Evolutionary conservation across 2,113 vertebrate species (phyloP), one percentile per base, ranked within the genome.

Genomic region (Syngnathus typhle): DNA sequence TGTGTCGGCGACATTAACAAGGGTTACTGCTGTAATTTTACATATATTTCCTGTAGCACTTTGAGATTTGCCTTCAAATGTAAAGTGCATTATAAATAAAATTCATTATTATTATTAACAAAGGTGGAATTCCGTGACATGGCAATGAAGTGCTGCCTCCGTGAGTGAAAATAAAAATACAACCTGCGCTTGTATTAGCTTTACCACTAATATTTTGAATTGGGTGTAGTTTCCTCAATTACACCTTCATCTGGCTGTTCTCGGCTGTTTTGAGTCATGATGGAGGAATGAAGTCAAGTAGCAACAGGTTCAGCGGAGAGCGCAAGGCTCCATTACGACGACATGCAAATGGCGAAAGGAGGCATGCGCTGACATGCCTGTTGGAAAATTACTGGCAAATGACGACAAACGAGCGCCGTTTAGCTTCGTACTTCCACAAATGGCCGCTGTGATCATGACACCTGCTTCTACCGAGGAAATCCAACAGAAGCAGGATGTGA

Each of bases 211-310:
- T 56, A 6, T 7, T 32, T 32, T 56, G 5, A 15, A 32, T 7
- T 36, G 0, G 27, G 11, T 55, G 52, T 55, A 5, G 27, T 58
- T 36, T 58, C 13, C 36, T 32, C 55, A 16, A 58, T 16, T 18
- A 2, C 37, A 32, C 16, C 13, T 15, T 16, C 27, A 6, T 16
- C 7, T 2, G 7, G 2, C 21, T 5, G 21, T 5, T 2, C 52
- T 27, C 19, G n/a, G n/a, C 4, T 61, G 7, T 5, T 32, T 13
- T 32, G 60, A 32, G 67, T 73, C 64, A 60, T 8, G 15, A 56
- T 64, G 38, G 18, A 70, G 65, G 77, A 73, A 80, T 73, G 65
- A 75, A 78, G 71, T 65, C 49, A 60, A 69, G 75, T 72, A 21
- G 18, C 13, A 18, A 62, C 72, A 64, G 1, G 67, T 27, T 19